A percentile compares a stretch with the other conserved stretches of the same genome.
Conservation (phyloP, 1,140 invertebrate species). For the Neelides sp. region DNA sequence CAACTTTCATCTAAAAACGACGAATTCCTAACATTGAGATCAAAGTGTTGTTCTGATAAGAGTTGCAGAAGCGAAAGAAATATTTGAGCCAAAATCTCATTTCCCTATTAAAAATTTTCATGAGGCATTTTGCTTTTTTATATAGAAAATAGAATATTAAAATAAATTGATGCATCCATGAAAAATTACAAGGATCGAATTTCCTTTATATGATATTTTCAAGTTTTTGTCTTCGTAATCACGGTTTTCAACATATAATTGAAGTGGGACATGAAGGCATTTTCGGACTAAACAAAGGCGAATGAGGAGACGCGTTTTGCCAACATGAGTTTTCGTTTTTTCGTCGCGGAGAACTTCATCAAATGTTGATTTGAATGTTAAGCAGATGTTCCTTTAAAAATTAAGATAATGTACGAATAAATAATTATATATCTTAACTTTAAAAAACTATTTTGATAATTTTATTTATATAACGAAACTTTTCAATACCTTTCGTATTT, state of each 20-base stretch:
- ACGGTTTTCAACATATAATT: constrained; percentile 26
- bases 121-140: too few species aligned
- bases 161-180: too few species aligned
- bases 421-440: background rate
- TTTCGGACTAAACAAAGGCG: constrained; percentile 21
- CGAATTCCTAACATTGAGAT: constrained; percentile 23
- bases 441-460: background rate
- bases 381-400: constrained; percentile 15
- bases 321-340: constrained; percentile 22
- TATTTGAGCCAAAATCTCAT: constrained; percentile 29
- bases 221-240: constrained; percentile 22
- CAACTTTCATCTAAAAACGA: constrained; percentile 30
- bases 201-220: constrained; percentile 15
- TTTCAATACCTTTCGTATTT: constrained; percentile 27
- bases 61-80: constrained; percentile 24
- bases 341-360: constrained; percentile 21
- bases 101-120: too few species aligned
- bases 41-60: constrained; percentile 19
- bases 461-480: background rate
- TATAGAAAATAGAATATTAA: too few species aligned
- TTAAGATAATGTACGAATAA: background rate
- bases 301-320: constrained; percentile 24
- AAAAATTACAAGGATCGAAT: too few species aligned
- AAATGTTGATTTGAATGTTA: constrained; percentile 23
- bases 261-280: constrained; percentile 24